Evolutionary conservation across 2,113 vertebrate species (phyloP).

Genomic region (Sakesphorus luctuosus): DNA sequence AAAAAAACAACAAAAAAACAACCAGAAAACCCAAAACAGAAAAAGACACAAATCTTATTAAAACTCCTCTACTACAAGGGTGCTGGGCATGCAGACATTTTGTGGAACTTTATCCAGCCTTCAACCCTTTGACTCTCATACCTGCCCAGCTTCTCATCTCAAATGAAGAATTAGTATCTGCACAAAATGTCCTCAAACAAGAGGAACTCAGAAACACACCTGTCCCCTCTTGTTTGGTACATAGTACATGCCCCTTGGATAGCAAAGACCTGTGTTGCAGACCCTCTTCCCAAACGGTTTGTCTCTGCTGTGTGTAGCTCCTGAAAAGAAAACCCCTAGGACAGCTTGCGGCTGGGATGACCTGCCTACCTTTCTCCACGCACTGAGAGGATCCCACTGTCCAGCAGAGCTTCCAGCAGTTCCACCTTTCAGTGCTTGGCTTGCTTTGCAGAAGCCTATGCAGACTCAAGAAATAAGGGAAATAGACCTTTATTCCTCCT

Average conservation of each 20-base stretch:
- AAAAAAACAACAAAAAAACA: no score
- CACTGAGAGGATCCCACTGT: neutral
- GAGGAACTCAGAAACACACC: neutral
- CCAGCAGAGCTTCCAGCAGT: neutral
- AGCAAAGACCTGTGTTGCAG: neutral
- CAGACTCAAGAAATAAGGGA: neutral
- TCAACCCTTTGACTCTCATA: neutral
- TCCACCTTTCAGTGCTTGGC: neutral
- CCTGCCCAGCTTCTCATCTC: neutral
- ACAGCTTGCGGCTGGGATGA: neutral
- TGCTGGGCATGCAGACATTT: neutral
- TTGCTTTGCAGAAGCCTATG: neutral
- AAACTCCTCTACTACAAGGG: neutral
- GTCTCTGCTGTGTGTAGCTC: neutral
- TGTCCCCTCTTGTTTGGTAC: neutral
- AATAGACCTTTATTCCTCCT: neutral
- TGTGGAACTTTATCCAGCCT: neutral
- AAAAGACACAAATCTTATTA: neutral
- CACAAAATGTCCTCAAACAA: neutral
- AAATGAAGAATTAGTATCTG: neutral
- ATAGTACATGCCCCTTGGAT: neutral
- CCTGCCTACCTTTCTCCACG: neutral
- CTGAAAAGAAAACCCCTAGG: neutral
- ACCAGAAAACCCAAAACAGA: no score
- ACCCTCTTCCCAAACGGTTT: neutral